phyloP scores from a whole-genome alignment of 2,113 vertebrate genomes.

The Gulo gulo region DNA sequence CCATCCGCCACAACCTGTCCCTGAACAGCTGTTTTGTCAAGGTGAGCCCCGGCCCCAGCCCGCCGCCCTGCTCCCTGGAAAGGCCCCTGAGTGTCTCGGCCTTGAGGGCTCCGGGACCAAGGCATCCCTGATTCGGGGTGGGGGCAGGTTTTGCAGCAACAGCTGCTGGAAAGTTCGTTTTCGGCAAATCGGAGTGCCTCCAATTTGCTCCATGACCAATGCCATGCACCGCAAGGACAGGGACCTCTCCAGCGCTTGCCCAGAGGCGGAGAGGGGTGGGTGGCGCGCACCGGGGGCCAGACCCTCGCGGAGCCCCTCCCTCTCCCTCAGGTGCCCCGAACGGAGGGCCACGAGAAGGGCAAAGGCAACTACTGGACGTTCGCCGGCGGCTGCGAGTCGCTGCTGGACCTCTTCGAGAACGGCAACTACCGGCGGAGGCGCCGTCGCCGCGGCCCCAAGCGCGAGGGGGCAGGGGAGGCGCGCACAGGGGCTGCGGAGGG shows the following conservation, averaged over 20 bases:
- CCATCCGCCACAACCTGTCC: slow-evolving; percentile 97
- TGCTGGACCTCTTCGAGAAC: slow-evolving; percentile 98
- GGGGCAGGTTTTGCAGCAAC: background rate
- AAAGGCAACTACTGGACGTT: slow-evolving; percentile 99
- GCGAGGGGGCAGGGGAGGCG: slow-evolving; percentile 84
- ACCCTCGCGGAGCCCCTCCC: slow-evolving; percentile 59
- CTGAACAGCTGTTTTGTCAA: slow-evolving; percentile 99
- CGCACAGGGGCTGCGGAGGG: slow-evolving; percentile 6
- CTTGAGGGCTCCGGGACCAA: background rate
- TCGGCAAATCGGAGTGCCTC: background rate
- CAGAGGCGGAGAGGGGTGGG: slow-evolving; percentile 64
- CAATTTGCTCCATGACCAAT: fast-evolving
- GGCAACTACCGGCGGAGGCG: slow-evolving; percentile 94
- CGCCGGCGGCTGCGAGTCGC: slow-evolving; percentile 95
- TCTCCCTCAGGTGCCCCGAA: slow-evolving; percentile 91
- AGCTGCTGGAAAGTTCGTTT: background rate
- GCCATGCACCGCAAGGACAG: too few species aligned
- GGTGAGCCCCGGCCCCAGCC: slow-evolving; percentile 81
- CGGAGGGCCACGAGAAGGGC: slow-evolving; percentile 95
- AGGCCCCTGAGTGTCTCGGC: background rate
- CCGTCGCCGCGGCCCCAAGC: slow-evolving; percentile 89
- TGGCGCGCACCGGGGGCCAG: slow-evolving; percentile 26
- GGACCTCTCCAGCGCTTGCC: background rate
- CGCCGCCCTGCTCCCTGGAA: fast-evolving
- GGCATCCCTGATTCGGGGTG: background rate